Evolutionary conservation across 2,888 invertebrate species (phyloP).

Genomic region (Acronicta alni): DNA sequence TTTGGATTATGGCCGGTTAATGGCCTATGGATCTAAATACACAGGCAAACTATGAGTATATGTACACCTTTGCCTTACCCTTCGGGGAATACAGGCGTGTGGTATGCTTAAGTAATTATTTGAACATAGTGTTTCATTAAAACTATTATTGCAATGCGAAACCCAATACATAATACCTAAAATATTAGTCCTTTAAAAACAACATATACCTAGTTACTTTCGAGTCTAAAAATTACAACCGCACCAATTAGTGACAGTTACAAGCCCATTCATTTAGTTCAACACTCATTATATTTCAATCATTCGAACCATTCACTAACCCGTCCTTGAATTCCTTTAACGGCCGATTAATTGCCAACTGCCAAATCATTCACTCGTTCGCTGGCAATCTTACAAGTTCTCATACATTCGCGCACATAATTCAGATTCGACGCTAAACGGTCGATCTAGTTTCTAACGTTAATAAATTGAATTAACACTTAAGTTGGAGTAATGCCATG

Average conservation of each 20-base stretch:
- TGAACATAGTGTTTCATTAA: no score
- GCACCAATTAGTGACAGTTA: slow-evolving; percentile 43
- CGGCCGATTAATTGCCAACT: slow-evolving; percentile 51
- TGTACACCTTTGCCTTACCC: no score
- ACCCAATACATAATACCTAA: background rate
- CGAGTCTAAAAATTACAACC: slow-evolving; percentile 22
- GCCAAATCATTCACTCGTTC: slow-evolving; percentile 57
- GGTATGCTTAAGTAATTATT: no score
- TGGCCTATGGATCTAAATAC: no score
- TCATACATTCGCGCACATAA: slow-evolving; percentile 48
- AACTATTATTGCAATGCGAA: no score
- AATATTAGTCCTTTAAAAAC: background rate
- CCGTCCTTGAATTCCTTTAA: slow-evolving; percentile 49
- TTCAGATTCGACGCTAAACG: slow-evolving; percentile 56
- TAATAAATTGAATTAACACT: slow-evolving; percentile 67
- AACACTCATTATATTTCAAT: slow-evolving; percentile 58
- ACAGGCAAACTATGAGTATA: no score
- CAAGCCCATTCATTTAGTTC: slow-evolving; percentile 44
- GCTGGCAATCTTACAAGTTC: slow-evolving; percentile 50
- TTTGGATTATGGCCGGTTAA: no score
- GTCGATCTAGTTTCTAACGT: slow-evolving; percentile 56
- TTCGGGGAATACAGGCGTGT: no score
- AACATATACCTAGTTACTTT: background rate
- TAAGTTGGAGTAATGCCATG: slow-evolving; percentile 17
- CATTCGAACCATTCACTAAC: slow-evolving; percentile 52